Conservation (phyloP, 2,888 invertebrate genomes). For the Sphaerophoria taeniata region DNA sequence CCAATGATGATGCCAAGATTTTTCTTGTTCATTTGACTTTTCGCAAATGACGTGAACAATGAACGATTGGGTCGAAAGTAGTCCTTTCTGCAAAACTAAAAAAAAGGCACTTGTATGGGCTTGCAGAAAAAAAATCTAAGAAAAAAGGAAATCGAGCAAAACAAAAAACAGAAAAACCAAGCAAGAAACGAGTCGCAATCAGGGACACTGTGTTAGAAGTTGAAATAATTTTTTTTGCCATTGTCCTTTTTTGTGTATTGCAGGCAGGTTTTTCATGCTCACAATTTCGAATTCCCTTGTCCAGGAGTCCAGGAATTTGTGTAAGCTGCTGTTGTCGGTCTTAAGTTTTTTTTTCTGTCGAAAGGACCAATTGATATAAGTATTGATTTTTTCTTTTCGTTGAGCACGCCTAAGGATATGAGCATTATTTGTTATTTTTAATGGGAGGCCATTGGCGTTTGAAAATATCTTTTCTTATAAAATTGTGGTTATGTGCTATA, state of each 20-base stretch:
- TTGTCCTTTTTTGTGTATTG: conserved; percentile 40
- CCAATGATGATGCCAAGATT: conserved; percentile 40
- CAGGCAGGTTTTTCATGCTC: conserved; percentile 32
- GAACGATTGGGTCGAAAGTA: conserved; percentile 21
- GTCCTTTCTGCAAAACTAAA: neutral
- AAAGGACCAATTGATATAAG: conserved; percentile 29
- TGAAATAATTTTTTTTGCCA: conserved; percentile 41
- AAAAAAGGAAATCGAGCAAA: conserved; percentile 19
- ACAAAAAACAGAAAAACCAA: conserved; percentile 50
- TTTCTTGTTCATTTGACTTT: conserved; percentile 63
- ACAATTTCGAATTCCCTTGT: conserved; percentile 58
- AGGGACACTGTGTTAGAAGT: conserved; percentile 57
- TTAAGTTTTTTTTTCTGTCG: conserved; percentile 7
- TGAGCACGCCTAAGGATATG: neutral
- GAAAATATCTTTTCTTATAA: neutral
- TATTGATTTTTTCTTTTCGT: conserved; percentile 9
- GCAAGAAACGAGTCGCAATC: conserved; percentile 61
- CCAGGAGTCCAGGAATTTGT: conserved; percentile 53
- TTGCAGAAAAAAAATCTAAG: neutral
- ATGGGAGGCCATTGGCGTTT: conserved; percentile 5
- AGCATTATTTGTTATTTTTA: conserved; percentile 12
- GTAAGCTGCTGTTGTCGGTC: conserved; percentile 34
- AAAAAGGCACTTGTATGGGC: neutral
- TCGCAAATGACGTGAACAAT: conserved; percentile 48
- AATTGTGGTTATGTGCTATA: neutral